Conservation (phyloP, 1,140 invertebrate genomes). For the Drosophila rufa region DNA sequence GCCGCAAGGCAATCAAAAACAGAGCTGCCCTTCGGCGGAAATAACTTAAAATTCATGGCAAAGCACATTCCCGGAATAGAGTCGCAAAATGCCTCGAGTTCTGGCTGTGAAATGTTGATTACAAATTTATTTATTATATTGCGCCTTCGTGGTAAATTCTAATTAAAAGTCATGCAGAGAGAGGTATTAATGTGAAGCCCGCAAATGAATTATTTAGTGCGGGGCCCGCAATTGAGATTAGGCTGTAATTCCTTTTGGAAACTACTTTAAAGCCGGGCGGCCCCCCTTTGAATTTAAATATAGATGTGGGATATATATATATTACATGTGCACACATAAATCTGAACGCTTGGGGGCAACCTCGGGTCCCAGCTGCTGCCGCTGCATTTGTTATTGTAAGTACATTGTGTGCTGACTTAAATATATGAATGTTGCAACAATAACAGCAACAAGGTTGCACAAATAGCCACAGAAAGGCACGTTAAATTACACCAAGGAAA, state of each 20-base stretch:
- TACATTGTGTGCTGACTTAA: constrained; percentile 8
- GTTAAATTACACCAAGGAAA: constrained; percentile 9
- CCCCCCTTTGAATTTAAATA: neutral
- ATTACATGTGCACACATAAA: constrained; percentile 18
- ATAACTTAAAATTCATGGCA: constrained; percentile 30
- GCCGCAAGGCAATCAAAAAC: constrained; percentile 34
- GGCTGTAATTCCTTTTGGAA: neutral
- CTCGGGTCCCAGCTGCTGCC: constrained; percentile 27
- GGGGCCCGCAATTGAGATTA: constrained; percentile 2
- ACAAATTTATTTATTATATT: constrained; percentile 33
- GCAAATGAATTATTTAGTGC: constrained; percentile 27
- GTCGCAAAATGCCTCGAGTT: constrained; percentile 26
- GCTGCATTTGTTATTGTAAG: constrained; percentile 19
- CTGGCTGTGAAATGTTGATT: constrained; percentile 12
- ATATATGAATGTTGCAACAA: constrained; percentile 29
- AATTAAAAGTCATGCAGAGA: constrained; percentile 17
- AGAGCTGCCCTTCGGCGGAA: constrained; percentile 19
- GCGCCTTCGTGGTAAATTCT: constrained; percentile 7
- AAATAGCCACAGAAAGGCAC: constrained; percentile 43
- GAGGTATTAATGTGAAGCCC: neutral
- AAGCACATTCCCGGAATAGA: constrained; percentile 27
- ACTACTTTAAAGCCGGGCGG: neutral
- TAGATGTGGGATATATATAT: constrained; percentile 6
- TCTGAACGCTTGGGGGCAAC: constrained; percentile 4
- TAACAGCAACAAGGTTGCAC: constrained; percentile 25